phyloP scores from a whole-genome alignment of 1,140 invertebrate species.

The Heliconius eleuchia region DNA sequence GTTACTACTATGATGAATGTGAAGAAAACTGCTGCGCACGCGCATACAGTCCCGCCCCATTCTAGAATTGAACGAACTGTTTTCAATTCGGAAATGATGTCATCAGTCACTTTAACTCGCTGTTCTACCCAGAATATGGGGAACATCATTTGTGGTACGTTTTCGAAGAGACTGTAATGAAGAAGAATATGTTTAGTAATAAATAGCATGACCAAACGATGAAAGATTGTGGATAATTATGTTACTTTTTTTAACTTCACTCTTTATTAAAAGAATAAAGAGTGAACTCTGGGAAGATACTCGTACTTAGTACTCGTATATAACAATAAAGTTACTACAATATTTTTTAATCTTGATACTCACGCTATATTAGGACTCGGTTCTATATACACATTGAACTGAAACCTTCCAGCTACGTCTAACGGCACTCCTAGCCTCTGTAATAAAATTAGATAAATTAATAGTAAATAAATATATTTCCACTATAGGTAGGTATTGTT shows the following conservation, averaged over 20 bases:
- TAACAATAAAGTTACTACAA: too few relatives aligned
- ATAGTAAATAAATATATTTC: too few relatives aligned
- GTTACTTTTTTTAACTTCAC: too few relatives aligned
- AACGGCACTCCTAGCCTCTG: conserved; percentile 88
- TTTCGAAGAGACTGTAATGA: conserved; percentile 82
- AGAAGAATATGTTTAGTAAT: not conserved
- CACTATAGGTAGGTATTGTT: too few relatives aligned
- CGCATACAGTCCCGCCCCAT: conserved; percentile 65
- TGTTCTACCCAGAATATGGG: conserved; percentile 91
- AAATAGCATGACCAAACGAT: not conserved
- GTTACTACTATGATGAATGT: conserved; percentile 50
- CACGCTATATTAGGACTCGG: conserved; percentile 84
- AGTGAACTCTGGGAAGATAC: too few relatives aligned
- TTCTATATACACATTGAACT: conserved; percentile 89
- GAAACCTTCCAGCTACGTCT: conserved; percentile 87
- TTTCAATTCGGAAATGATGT: conserved; percentile 71
- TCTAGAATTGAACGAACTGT: conserved; percentile 61
- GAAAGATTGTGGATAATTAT: too few relatives aligned
- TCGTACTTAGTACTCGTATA: too few relatives aligned
- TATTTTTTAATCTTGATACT: conserved; percentile 61
- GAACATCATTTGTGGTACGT: conserved; percentile 86
- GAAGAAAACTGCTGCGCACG: conserved; percentile 55
- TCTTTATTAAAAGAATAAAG: too few relatives aligned
- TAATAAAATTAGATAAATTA: conserved; percentile 45
- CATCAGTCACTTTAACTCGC: conserved; percentile 82